Base-by-base conservation (phyloP, 2,797 vertebrate species). In the Parauchenoglanis ngamensis region DNA sequence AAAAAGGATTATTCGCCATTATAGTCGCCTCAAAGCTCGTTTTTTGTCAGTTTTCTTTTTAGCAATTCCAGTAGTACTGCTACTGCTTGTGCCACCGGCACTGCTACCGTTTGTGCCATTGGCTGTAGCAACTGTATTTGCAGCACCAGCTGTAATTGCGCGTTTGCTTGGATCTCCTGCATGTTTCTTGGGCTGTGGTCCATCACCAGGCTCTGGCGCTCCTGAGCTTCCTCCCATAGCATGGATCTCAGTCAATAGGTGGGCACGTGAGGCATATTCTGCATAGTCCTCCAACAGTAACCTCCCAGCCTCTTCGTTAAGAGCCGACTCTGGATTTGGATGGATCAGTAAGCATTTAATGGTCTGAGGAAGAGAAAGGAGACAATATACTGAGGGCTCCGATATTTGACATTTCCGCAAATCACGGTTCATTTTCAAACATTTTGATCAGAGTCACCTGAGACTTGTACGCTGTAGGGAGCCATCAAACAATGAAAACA, bases 301-400 rank as follows among this genome's bases (percentile, higher is more conserved):
- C 86, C 97, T 97, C 2, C 97, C 98, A 0, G 97, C 98, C 92
- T 98, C 97, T 89, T 98, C 97, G 0, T 98, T 98, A 88, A 98
- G 93, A 2, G 98, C 98, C 0, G 97, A 98, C 93, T 98, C 98
- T 0, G 98, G 98, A 91, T 98, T 98, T 0, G 97, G 97, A 90
- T 98, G 97, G 92, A 98, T 98, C 92, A 98, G 95, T 92, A 98
- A 97, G 96, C 97, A 98, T 95, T 98, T 98, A 94, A 98, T 98
- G 75, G 97, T 98, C 97, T 98, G 92, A 83, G 65, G 72, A 81
- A 79, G 4, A 35, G 28, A 81, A 79, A 2, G 12, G 13, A 56
- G n/a, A 59, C 1, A 63, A n/a, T n/a, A 46, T 81, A 44, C 40
- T 15, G 12, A 61, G 23, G 2, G 52, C 15, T 78, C 17, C 7